phyloP scores from a whole-genome alignment of 2,888 invertebrate genomes.

The Trichogramma dendrolimi region DNA sequence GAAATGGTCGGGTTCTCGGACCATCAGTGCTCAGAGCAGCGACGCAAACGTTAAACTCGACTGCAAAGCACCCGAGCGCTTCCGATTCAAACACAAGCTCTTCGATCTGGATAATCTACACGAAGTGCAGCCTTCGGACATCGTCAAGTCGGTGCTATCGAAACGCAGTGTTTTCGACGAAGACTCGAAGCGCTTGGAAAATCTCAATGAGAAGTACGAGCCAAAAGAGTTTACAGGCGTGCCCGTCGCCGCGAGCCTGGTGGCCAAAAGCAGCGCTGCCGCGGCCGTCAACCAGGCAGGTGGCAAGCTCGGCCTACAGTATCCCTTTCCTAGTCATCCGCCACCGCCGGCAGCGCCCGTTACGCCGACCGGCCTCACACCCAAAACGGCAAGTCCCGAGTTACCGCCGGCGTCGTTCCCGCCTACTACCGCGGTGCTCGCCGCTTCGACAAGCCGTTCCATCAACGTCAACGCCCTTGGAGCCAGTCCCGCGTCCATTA shows the following conservation, averaged over 20 bases:
- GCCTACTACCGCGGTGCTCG: constrained; percentile 31
- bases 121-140: constrained; percentile 86
- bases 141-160: constrained; percentile 85
- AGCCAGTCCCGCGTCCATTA: constrained; percentile 33
- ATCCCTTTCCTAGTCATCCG: constrained; percentile 76
- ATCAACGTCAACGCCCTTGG: constrained; percentile 26
- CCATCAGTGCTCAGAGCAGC: constrained; percentile 58
- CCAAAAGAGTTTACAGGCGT: constrained; percentile 57
- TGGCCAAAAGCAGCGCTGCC: constrained; percentile 35
- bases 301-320: constrained; percentile 63
- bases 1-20: constrained; percentile 74
- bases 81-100: constrained; percentile 67
- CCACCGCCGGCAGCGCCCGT: constrained; percentile 54
- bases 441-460: constrained; percentile 25
- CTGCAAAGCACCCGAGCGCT: constrained; percentile 55
- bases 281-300: constrained; percentile 38
- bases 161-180: constrained; percentile 94
- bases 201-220: constrained; percentile 79
- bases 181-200: constrained; percentile 87
- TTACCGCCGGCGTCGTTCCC: constrained; percentile 44
- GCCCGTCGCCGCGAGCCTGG: constrained; percentile 26
- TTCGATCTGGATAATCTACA: constrained; percentile 76
- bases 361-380: constrained; percentile 43
- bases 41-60: constrained; percentile 56
- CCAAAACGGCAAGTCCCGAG: constrained; percentile 46